Evolutionary conservation across 1,140 invertebrate species (phyloP).

Genomic region (Heliconius congener): DNA sequence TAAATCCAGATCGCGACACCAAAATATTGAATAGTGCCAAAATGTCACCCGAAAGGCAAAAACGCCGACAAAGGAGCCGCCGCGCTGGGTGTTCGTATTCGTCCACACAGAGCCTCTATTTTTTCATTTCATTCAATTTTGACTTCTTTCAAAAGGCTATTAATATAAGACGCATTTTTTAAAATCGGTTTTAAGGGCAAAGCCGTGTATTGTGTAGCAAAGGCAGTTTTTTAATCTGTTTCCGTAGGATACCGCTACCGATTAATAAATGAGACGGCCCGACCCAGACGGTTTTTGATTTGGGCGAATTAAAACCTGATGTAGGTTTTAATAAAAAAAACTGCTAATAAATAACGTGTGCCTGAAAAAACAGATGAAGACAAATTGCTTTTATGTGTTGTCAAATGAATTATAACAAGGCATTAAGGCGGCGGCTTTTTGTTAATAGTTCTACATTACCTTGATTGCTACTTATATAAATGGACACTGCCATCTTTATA

Average conservation of each 20-base stretch:
- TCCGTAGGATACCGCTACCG: slow-evolving; percentile 78
- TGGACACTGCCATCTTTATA: not conserved
- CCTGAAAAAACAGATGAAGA: slow-evolving; percentile 71
- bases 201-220: slow-evolving; percentile 65
- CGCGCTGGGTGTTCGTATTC: slow-evolving; percentile 76
- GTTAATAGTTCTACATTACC: slow-evolving; percentile 3
- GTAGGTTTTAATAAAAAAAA: slow-evolving; percentile 67
- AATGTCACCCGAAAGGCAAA: slow-evolving; percentile 78
- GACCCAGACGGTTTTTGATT: slow-evolving; percentile 66
- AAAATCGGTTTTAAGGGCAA: slow-evolving; percentile 71
- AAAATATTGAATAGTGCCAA: slow-evolving; percentile 81
- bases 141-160: slow-evolving; percentile 80
- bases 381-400: slow-evolving; percentile 64
- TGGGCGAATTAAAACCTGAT: slow-evolving; percentile 74
- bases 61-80: slow-evolving; percentile 76
- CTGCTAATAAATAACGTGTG: slow-evolving; percentile 70
- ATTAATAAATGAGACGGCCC: slow-evolving; percentile 72
- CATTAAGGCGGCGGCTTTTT: not conserved
- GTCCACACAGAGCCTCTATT: slow-evolving; percentile 67
- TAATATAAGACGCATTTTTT: slow-evolving; percentile 80
- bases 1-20: slow-evolving; percentile 78
- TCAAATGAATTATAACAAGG: slow-evolving; percentile 59
- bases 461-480: not conserved
- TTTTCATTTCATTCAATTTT: slow-evolving; percentile 81
- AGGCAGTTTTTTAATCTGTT: slow-evolving; percentile 75